Base-by-base conservation (phyloP, 2,797 vertebrate species). In the Chlorospingus flavigularis region DNA sequence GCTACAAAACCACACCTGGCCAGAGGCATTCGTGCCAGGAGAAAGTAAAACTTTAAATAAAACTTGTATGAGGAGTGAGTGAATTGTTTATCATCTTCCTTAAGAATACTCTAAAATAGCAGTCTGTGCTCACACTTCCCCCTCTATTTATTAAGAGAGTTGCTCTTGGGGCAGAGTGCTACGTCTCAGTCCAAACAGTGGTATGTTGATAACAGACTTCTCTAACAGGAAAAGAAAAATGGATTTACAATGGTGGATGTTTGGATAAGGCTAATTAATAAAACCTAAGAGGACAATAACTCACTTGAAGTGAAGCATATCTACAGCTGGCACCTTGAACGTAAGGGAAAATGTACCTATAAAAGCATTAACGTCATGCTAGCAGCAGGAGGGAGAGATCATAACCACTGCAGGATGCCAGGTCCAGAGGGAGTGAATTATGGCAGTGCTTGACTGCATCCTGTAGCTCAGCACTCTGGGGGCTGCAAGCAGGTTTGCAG, bases 251-350 rank as follows among this genome's bases (percentile, higher is more conserved):
- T 3, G 0, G 47, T 66, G 55, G 77, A 81, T 95, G 80, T 94
- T 95, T 93, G 77, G 80, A 82, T 66, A 96, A 94, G 65, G 65
- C 53, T 92, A 95, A 95, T 94, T 87, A 89, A 94, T 82, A 92
- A 91, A 88, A 51, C 82, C 89, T 71, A 40, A 60, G 43, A 85
- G 72, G 53, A 62, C 42, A 83, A 42, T 86, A 90, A 79, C 26
- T 95, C 87, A 61, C 74, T 82, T 31, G 72, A 67, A 86, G 68
- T 24, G 65, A 90, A 72, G 88, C 70, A 47, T 82, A 93, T 85
- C 89, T 93, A 68, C 72, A 80, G 85, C 82, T 88, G 75, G 79
- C 86, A 90, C 90, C 71, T 89, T 76, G 88, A 48, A 71, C 79
- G 35, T 65, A 67, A 37, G 43, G 70, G 58, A 84, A 75, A 82